Evolutionary conservation across 2,113 vertebrate species (phyloP).

Genomic region (Physeter macrocephalus): DNA sequence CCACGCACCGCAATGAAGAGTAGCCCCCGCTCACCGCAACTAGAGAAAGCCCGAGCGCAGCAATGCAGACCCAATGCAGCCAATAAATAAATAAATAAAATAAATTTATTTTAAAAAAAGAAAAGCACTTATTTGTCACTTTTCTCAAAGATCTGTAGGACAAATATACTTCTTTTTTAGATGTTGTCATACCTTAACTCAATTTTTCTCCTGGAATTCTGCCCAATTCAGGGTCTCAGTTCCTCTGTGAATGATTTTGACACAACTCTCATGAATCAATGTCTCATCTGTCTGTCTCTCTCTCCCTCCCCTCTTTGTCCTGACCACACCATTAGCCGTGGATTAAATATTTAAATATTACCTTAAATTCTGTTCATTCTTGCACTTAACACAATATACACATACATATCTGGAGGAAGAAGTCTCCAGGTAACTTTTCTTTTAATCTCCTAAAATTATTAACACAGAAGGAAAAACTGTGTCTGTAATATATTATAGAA

Average conservation of each 20-base stretch:
- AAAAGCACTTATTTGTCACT: too few relatives aligned
- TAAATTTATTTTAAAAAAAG: too few relatives aligned
- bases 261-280: background rate
- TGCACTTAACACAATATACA: background rate
- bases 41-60: rapidly evolving
- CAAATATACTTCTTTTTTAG: too few relatives aligned
- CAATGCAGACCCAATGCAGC: rapidly evolving
- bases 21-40: too few relatives aligned
- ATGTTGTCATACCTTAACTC: too few relatives aligned
- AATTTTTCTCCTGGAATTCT: too few relatives aligned
- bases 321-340: background rate
- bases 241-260: too few relatives aligned
- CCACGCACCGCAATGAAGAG: rapidly evolving
- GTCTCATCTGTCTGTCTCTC: too few relatives aligned
- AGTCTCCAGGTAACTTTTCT: background rate
- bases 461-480: background rate
- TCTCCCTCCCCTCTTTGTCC: background rate
- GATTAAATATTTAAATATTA: background rate
- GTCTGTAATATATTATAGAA: background rate
- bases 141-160: too few relatives aligned
- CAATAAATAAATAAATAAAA: too few relatives aligned
- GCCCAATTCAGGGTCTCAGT: too few relatives aligned
- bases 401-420: background rate
- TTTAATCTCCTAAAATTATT: background rate
- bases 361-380: background rate